Evolutionary conservation across 1,140 invertebrate genomes (phyloP).

Genomic region (Bombus waltoni): DNA sequence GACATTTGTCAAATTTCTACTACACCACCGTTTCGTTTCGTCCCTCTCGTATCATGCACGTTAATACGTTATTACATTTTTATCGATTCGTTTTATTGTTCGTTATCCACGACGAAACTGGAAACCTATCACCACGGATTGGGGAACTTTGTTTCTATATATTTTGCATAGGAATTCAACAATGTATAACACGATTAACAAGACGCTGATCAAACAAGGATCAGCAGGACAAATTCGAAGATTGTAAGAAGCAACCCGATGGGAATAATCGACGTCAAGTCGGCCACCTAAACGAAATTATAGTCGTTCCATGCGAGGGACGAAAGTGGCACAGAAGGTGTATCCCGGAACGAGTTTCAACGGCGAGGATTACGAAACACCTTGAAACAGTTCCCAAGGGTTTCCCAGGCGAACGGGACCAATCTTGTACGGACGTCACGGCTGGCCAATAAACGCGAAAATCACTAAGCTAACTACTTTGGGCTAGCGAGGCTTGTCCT

Average conservation of each 20-base stretch:
- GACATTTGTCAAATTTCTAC: too few species aligned
- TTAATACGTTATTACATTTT: too few species aligned
- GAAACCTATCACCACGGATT: too few species aligned
- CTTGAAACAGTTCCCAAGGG: constrained; percentile 71
- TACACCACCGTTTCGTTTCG: too few species aligned
- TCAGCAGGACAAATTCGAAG: not conserved
- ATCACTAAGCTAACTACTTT: constrained; percentile 79
- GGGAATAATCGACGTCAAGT: constrained; percentile 36
- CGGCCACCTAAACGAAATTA: constrained; percentile 56
- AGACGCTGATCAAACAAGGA: not conserved
- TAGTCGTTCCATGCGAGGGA: constrained; percentile 40
- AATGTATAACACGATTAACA: not conserved
- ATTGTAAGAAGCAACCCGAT: not conserved
- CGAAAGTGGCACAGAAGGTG: constrained; percentile 33
- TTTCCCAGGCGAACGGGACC: constrained; percentile 68
- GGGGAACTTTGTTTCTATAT: too few species aligned
- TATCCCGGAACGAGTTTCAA: constrained; percentile 52
- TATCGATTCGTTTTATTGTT: too few species aligned
- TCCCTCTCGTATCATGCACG: too few species aligned
- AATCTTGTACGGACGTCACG: constrained; percentile 77
- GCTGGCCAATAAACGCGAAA: constrained; percentile 76
- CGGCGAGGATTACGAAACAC: constrained; percentile 71
- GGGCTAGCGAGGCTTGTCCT: constrained; percentile 67
- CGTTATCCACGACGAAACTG: too few species aligned
- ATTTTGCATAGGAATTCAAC: not conserved